These are phyloP conservation scores for Pocillopora damicornis DNA, from an alignment of 64 coral and sea anemone genomes.

Conservation along the genomic window DNA sequence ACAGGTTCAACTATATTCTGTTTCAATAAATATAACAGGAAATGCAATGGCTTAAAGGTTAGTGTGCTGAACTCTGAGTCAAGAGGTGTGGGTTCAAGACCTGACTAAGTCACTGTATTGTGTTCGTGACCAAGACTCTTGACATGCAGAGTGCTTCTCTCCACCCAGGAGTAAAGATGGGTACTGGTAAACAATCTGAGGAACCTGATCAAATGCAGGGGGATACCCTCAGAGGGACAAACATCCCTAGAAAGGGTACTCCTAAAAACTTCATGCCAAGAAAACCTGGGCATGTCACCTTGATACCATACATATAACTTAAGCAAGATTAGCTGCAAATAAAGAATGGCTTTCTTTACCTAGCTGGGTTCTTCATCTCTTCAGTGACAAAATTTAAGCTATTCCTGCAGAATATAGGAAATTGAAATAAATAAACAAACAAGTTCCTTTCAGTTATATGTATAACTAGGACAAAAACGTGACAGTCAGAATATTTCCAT, in stretches of 20 bases:
- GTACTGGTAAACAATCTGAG: too few relatives aligned
- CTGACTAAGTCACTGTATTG: background rate
- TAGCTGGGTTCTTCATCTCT: slow-evolving; percentile 82
- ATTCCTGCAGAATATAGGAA: slow-evolving; percentile 55
- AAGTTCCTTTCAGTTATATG: too few relatives aligned
- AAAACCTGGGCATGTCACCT: background rate
- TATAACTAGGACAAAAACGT: too few relatives aligned
- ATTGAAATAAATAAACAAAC: background rate
- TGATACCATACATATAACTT: too few relatives aligned
- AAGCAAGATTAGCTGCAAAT: background rate
- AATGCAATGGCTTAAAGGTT: background rate
- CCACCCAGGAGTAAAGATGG: too few relatives aligned
- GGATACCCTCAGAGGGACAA: background rate
- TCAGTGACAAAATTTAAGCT: slow-evolving; percentile 92
- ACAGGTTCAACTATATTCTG: too few relatives aligned
- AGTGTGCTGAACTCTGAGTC: background rate
- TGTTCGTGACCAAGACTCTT: background rate
- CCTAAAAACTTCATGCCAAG: background rate
- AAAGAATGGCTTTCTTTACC: slow-evolving; percentile 26
- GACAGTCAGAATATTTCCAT: background rate
- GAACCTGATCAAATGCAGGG: background rate
- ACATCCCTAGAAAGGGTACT: background rate
- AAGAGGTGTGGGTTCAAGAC: background rate
- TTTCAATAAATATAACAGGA: background rate
- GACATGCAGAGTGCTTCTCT: background rate